Conservation (phyloP, 35 echinoderm and acorn worm species). For the Ptychodera flava region DNA sequence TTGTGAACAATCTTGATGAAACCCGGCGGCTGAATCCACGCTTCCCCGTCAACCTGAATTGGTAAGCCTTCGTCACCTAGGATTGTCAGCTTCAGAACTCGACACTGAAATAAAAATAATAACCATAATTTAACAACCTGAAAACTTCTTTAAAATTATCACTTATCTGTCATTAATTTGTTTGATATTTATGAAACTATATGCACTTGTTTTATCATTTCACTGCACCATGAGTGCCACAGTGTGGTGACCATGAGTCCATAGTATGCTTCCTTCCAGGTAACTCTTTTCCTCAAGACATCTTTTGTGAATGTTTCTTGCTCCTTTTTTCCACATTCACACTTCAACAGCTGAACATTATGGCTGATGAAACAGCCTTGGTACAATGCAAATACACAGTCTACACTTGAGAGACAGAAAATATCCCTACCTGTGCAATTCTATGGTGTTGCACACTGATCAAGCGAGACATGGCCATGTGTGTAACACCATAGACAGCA, state of each 20-base stretch:
- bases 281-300: too few relatives aligned
- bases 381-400: neutral
- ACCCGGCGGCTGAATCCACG: slow-evolving; percentile 83
- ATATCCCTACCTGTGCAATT: slow-evolving; percentile 75
- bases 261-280: too few relatives aligned
- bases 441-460: slow-evolving; percentile 95
- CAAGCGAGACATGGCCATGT: slow-evolving; percentile 93
- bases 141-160: neutral
- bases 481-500: slow-evolving; percentile 88
- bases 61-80: slow-evolving; percentile 77
- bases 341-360: too few relatives aligned
- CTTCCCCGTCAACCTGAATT: slow-evolving; percentile 91
- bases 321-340: too few relatives aligned
- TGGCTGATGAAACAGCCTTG: neutral
- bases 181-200: too few relatives aligned
- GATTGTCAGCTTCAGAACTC: slow-evolving; percentile 88
- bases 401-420: neutral
- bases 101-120: slow-evolving; percentile 43
- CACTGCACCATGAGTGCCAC: too few relatives aligned
- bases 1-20: slow-evolving; percentile 89
- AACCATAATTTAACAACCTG: neutral
- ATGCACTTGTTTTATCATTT: too few relatives aligned
- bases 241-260: too few relatives aligned
- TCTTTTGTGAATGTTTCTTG: too few relatives aligned
- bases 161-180: neutral